Evolutionary conservation across 2,888 invertebrate species (phyloP), one percentile per base, ranked within the genome.

Genomic region (Pteria penguin): DNA sequence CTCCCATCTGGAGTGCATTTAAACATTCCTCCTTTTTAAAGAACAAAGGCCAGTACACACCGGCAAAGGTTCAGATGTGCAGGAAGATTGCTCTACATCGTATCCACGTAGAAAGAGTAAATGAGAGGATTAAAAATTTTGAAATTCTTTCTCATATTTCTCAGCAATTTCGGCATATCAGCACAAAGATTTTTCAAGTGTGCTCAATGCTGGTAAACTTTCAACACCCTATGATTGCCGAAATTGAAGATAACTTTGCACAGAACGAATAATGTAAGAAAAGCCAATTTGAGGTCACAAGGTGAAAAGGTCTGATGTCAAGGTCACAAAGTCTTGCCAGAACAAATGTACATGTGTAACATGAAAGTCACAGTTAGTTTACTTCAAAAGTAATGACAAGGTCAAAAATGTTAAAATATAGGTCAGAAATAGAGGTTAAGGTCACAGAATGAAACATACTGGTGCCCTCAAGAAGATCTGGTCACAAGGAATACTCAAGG

Each of bases 201-300:
- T 70, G 61, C 33, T 70, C 60, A 36, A 29, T 61, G n/a, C 32
- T 70, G 24, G 61, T 70, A n/a, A 70, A 70, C n/a, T 61, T 70
- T 27, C 61, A 70, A 33, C 61, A 70, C 11, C 70, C 70, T 4
- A 45, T 70, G 60, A 60, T 70, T 33, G 45, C 58, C 8, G 69
- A 69, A 36, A 60, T 69, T 36, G 69, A 33, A 18, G 45, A 36
- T 11, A 36, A 36, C 45, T 63, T 63, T 63, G 31, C 33, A 63
- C 63, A n/a, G 45, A 36, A 36, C 45, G 8, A 36, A 36, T 14
- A 36, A 14, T 36, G 14, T 11, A 11, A 36, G 5, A 36, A 5
- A 5, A 36, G 14, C 14, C 45, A 36, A 36, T 36, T 14, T 11
- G 45, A 36, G 8, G 14, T 14, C 45, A 36, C 45, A 36, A 11